Evolutionary conservation across 2,797 vertebrate species (phyloP), one percentile per base, ranked within the genome.

Genomic region (Chromobotia macracanthus): DNA sequence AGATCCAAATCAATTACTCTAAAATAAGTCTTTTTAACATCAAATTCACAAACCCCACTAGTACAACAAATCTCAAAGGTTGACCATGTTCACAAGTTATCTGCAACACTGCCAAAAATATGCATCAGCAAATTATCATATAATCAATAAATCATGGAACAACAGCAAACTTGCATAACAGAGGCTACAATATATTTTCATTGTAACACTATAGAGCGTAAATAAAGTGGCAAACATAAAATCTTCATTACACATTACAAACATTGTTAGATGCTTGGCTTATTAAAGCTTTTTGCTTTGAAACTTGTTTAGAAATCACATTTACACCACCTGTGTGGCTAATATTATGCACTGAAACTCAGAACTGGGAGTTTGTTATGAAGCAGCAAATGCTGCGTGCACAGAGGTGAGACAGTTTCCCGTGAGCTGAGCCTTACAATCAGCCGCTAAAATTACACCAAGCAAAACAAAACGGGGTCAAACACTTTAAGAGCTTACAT

Each of bases 341-440:
- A 77, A 60, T 35, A 56, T 46, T 35, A 58, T 48, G 25, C 38
- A 58, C 41, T 68, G 56, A 58, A 68, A 68, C 65, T 77, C 16
- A 15, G 4, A 28, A 23, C 19, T 9, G 66, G 7, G 61, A 12
- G 31, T 63, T 44, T 78, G 67, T 79, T 68, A 41, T 53, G 19
- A 79, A 35, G 38, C 60, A 56, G 61, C 50, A 66, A 65, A 65
- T 56, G 58, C 38, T 56, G 60, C 41, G 60, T 65, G 69, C 38
- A 48, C 35, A 28, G 68, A 55, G 50, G 77, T 79, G 69, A 79
- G 77, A 55, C 60, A 21, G 68, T 71, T 78, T 58, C 69, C 58
- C 77, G 58, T 79, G 38, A 79, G 50, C 51, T 48, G 69, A 66
- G 50, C 69, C 69, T 28, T 79, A 65, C 77, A 75, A 72, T 76